Evolutionary conservation across 2,113 vertebrate species (phyloP), one percentile per base, ranked within the genome.

Genomic region (Platysteira castanea): DNA sequence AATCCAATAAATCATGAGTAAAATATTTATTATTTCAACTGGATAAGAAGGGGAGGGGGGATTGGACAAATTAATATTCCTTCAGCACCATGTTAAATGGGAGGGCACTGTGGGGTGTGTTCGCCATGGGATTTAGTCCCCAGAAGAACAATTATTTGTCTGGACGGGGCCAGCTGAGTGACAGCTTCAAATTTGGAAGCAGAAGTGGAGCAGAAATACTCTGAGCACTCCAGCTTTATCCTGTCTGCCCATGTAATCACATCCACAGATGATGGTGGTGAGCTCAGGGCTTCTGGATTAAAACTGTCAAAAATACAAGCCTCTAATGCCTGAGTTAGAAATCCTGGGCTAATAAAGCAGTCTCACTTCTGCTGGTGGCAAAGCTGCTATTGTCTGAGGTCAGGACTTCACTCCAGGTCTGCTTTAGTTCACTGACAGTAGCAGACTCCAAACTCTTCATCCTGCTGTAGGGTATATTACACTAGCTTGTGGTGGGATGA

Each of bases 1-100:
- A 95, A 92, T 94, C 93, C 86, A 94, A 96, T 97, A 97, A 97
- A 96, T 96, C 95, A 94, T 17, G 60, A 81, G 80, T 84, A 90
- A 95, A 95, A 94, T 97, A 96, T 97, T 97, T 97, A 97, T 97
- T 97, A 95, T 97, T 97, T 95, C 93, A 97, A 97, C 82, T 89
- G 89, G 69, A 85, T 77, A 77, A 83, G 83, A 67, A 89, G 33
- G n/a, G 52, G 68, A 75, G 61, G 47, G 47, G 50, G 39, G 6
- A 94, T 20, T 12, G 41, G 53, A 82, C 46, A 54, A 81, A 96
- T 78, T 35, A 69, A 30, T 90, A 49, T 92, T 97, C 92, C 93
- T 94, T 93, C 90, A 89, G 69, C 93, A 92, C 61, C 37, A 27
- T 26, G 69, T 94, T 95, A 73, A 90, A 94, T 82, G 50, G 57